These are phyloP conservation scores for Hydra vulgaris DNA, from an alignment of 30 jellyfish, hydroid and myxozoan genomes.

Conservation along the genomic window DNA sequence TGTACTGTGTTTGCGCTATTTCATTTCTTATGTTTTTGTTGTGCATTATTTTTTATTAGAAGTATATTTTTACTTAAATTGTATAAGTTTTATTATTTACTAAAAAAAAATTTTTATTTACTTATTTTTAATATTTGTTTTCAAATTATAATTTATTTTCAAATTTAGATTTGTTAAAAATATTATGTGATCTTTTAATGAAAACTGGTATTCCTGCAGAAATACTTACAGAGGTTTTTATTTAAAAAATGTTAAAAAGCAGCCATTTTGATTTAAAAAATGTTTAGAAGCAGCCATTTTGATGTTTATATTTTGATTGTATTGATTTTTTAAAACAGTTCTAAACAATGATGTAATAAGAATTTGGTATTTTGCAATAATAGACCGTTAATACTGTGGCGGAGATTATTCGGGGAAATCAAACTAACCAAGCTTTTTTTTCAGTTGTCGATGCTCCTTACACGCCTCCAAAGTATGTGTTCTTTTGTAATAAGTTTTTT, in stretches of 20 bases:
- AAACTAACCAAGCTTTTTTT: constrained; percentile 75
- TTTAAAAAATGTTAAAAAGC: background rate
- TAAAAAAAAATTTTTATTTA: no score
- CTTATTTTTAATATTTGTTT: no score
- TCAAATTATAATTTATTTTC: no score
- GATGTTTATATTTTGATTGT: no score
- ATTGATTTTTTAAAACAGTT: no score
- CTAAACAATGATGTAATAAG: background rate
- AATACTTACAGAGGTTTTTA: constrained; percentile 70
- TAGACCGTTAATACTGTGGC: constrained; percentile 92
- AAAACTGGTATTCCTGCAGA: constrained; percentile 90
- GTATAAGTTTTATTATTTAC: no score
- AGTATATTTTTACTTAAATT: no score
- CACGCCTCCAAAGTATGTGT: constrained; percentile 32
- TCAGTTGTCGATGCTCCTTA: constrained; percentile 76
- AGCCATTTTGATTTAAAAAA: background rate
- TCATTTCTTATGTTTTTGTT: background rate
- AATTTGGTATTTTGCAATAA: background rate
- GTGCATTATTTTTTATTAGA: background rate
- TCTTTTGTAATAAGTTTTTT: no score
- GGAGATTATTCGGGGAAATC: constrained; percentile 80
- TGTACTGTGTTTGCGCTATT: background rate
- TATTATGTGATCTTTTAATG: constrained; percentile 75
- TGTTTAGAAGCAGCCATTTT: no score
- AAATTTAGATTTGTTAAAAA: constrained; percentile 61